These are phyloP conservation scores for Aurelia aurita complex sp. Pacific DNA, from an alignment of 30 jellyfish, hydroid and myxozoan genomes.

Conservation along the genomic window DNA sequence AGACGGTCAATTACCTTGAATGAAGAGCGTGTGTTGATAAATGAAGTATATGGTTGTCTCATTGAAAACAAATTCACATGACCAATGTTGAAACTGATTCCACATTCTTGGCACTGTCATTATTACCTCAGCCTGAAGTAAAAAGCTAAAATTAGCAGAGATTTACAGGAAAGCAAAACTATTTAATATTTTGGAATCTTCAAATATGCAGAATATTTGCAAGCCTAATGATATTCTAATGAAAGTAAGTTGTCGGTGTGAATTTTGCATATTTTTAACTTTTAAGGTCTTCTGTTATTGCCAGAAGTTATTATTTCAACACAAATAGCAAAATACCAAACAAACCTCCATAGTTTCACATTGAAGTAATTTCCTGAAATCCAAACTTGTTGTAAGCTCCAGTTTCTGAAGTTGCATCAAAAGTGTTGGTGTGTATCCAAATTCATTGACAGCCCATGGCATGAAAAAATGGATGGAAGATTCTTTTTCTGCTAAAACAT, in stretches of 20 bases:
- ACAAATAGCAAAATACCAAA: no score
- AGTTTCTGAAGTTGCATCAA: conserved; percentile 72
- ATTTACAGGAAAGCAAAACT: no score
- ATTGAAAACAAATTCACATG: conserved; percentile 78
- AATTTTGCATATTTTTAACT: no score
- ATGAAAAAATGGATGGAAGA: conserved; percentile 79
- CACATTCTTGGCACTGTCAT: conserved; percentile 96
- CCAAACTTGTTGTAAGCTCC: conserved; percentile 83
- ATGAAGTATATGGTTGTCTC: conserved; percentile 80
- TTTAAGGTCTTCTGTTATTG: no score
- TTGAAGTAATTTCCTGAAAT: conserved; percentile 80
- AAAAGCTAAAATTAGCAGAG: neutral
- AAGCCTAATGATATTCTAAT: no score
- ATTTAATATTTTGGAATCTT: no score
- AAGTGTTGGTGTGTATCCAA: conserved; percentile 90
- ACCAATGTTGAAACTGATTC: conserved; percentile 98
- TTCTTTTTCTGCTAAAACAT: conserved; percentile 61
- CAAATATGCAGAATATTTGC: no score
- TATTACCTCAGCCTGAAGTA: conserved; percentile 80
- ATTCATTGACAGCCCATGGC: conserved; percentile 97
- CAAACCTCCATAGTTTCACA: conserved; percentile 85
- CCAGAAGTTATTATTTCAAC: no score
- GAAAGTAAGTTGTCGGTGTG: no score
- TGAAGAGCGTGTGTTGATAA: conserved; percentile 65
- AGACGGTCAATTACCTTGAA: conserved; percentile 58